phyloP scores from a whole-genome alignment of 2,888 invertebrate genomes.

The Chouioia cunea region DNA sequence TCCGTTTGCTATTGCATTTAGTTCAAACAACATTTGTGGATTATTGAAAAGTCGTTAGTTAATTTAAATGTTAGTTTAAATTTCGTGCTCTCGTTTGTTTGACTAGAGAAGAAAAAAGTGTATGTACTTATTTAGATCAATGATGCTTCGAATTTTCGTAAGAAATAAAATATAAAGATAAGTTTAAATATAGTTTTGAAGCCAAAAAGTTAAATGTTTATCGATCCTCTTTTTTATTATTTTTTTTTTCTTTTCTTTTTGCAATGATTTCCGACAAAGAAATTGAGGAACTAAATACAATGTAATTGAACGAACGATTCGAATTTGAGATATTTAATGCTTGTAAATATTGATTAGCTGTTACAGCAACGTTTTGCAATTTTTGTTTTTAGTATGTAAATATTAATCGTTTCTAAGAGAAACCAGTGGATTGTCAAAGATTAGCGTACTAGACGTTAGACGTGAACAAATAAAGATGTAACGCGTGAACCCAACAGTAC shows the following conservation, averaged over 20 bases:
- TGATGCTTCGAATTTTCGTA: slow-evolving; percentile 11
- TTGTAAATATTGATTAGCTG: slow-evolving; percentile 50
- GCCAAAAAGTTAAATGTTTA: neutral
- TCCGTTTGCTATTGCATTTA: too few relatives aligned
- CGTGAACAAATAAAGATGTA: too few relatives aligned
- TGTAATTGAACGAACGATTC: slow-evolving; percentile 39
- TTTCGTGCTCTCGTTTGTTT: too few relatives aligned
- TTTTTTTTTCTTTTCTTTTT: neutral
- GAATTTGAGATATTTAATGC: slow-evolving; percentile 38
- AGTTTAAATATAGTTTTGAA: slow-evolving; percentile 6
- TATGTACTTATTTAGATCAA: slow-evolving; percentile 27
- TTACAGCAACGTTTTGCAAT: slow-evolving; percentile 32
- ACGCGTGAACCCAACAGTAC: too few relatives aligned
- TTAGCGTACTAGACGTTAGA: slow-evolving; percentile 9
- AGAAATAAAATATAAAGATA: slow-evolving; percentile 12
- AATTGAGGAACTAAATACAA: slow-evolving; percentile 15
- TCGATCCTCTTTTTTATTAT: slow-evolving; percentile 20
- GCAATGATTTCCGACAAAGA: neutral
- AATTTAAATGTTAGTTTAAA: too few relatives aligned
- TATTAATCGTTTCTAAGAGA: slow-evolving; percentile 35
- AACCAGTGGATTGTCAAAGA: slow-evolving; percentile 11
- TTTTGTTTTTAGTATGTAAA: slow-evolving; percentile 45
- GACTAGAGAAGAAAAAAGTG: too few relatives aligned
- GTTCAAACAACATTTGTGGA: too few relatives aligned
- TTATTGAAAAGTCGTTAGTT: too few relatives aligned